Evolutionary conservation across 2,113 vertebrate species (phyloP), one percentile per base, ranked within the genome.

Genomic region (Erythrolamprus reginae): DNA sequence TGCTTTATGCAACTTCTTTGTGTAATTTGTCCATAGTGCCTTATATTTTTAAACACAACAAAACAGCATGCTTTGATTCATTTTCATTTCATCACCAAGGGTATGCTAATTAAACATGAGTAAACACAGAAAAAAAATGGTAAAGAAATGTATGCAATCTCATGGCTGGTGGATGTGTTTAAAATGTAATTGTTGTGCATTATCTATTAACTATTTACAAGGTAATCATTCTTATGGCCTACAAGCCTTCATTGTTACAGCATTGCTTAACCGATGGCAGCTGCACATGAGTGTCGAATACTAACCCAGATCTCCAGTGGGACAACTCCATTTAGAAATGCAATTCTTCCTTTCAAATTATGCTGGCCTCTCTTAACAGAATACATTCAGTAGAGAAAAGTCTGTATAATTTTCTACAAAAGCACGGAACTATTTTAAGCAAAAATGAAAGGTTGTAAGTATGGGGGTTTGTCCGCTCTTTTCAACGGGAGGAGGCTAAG

Each of bases 311-410:
- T 55, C 38, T 61, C 48, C 52, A 47, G 53, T 88, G 47, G 52
- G 77, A 21, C 28, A 83, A 55, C 53, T 91, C 86, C 52, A 47
- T 45, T 82, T 82, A 55, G 45, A 33, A 50, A 88, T 61, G 38
- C 21, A 51, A 61, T 38, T n/a, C 45, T 50, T 70, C 56, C 53
- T 51, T 86, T 56, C 28, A 33, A 38, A 51, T n/a, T n/a, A 38
- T 12, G 26, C 53, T 58, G 19, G 89, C 77, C 0, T 23, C 42
- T 58, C 52, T 85, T 86, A 82, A 91, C 91, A 94, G 42, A 91
- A 86, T 50, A 55, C 0, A 26, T 84, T 12, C 4, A 58, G 88
- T 28, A 38, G 28, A 26, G 45, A 38, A 82, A 87, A 26, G 26
- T 5, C 28, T 10, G 48, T 82, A 45, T 33, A 21, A 77, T 82